These are phyloP conservation scores for Eolophus roseicapilla DNA, from an alignment of 2,113 vertebrate genomes.

Conservation along the genomic window DNA sequence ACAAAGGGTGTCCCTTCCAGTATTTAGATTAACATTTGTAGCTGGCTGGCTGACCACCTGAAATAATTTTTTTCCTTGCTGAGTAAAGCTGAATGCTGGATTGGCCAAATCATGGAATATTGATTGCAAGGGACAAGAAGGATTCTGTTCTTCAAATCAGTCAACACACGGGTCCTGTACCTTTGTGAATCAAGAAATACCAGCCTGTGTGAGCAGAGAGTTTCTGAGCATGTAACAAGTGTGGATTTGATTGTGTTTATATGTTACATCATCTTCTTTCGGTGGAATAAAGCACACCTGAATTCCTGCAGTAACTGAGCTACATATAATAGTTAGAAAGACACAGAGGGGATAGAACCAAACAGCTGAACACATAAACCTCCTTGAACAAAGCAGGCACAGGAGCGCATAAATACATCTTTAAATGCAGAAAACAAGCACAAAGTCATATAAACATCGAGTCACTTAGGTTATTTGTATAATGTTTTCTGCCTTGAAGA, in stretches of 20 bases:
- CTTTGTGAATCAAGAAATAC: not conserved
- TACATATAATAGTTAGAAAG: not conserved
- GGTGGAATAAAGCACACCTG: not conserved
- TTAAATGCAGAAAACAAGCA: conserved; percentile 34
- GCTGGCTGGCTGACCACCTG: not conserved
- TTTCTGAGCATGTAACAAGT: not conserved
- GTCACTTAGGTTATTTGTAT: conserved; percentile 41
- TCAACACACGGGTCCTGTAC: not conserved
- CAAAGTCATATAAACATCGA: conserved; percentile 3
- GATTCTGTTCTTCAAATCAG: not conserved
- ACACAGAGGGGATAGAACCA: not conserved
- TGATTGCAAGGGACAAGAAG: not conserved
- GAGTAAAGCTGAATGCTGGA: not conserved
- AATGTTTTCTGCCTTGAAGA: conserved; percentile 42
- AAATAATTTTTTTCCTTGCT: not conserved
- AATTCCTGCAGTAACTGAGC: conserved; percentile 5
- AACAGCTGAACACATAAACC: conserved; percentile 20
- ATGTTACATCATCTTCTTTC: not conserved
- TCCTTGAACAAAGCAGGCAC: conserved; percentile 6
- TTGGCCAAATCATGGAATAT: not conserved
- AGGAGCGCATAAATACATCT: conserved; percentile 1
- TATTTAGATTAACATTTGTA: conserved; percentile 7
- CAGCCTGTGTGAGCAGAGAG: not conserved
- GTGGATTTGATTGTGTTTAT: not conserved
- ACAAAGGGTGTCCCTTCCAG: conserved; percentile 17